Base-by-base conservation (phyloP, 2,888 invertebrate species). In the Therioaphis trifolii region DNA sequence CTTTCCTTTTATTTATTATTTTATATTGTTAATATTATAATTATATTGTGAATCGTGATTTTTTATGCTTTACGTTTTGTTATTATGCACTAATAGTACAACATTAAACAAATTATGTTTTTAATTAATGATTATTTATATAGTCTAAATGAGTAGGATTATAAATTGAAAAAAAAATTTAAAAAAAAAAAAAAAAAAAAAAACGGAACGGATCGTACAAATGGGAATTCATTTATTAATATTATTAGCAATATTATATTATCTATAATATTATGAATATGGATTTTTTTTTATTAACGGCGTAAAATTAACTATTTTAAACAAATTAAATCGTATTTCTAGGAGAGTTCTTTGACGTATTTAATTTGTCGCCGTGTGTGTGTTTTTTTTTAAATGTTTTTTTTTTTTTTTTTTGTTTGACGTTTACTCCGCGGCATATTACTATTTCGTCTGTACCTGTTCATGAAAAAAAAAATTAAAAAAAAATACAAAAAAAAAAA, bases 31-130 rank as follows among this genome's bases (percentile, higher is more conserved):
- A 82, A 82, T 43, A 69, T 55, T 61, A 27, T 27, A 43, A 78
- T n/a, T 68, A 72, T 79, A 69, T 79, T 74, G 27, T 61, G 29
- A 72, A 82, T 74, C 82, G 82, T 74, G 82, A 74, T 82, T 82
- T 82, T 69, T 82, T 74, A 74, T 74, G 82, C 82, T 82, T 82
- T 82, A 74, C 63, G 74, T 82, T 82, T 63, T 63, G 74, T 82
- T 82, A 82, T 82, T 49, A 82, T 74, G 82, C 82, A 82, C 82
- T 82, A 82, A 82, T 82, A 82, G 82, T 82, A 82, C 82, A 82
- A 82, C 82, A 82, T 74, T 82, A 82, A 82, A 82, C 82, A 74
- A 82, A 82, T 82, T 80, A 74, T 82, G 82, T 82, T 82, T 79
- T 82, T 82, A 82, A 74, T 82, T 72, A 82, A 82, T 82, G 72